phyloP scores from a whole-genome alignment of 2,888 invertebrate species.

The Isotomurus palustris region DNA sequence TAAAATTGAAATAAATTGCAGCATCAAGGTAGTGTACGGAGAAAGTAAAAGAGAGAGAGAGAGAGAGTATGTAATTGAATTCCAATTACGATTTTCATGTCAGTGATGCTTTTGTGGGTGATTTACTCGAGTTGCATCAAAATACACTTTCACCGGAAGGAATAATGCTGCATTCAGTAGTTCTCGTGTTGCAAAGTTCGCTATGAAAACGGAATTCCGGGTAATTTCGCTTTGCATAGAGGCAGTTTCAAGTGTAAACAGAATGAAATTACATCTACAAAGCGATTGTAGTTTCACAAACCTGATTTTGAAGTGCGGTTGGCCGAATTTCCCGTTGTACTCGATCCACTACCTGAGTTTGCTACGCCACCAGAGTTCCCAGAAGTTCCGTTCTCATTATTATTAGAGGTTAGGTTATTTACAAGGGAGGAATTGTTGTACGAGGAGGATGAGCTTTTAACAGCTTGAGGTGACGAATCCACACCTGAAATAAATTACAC shows the following conservation, averaged over 20 bases:
- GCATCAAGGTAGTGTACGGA: no score
- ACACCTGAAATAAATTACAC: slow-evolving; percentile 43
- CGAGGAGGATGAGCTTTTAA: slow-evolving; percentile 42
- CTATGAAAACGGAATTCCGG: slow-evolving; percentile 2
- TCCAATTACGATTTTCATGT: no score
- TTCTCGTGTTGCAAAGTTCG: background rate
- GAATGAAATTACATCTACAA: background rate
- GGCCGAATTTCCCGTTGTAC: slow-evolving; percentile 20
- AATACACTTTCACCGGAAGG: no score
- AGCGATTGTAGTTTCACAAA: background rate
- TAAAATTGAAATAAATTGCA: no score
- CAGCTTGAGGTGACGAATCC: slow-evolving; percentile 39
- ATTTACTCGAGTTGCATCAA: no score
- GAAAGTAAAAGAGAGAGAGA: no score
- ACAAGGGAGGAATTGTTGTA: slow-evolving; percentile 35
- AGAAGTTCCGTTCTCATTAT: background rate
- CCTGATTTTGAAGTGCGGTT: slow-evolving; percentile 15
- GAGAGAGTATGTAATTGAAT: no score
- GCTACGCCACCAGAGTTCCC: slow-evolving; percentile 5
- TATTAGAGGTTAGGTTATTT: slow-evolving; percentile 28
- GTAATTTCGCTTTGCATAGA: no score
- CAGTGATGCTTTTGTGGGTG: no score
- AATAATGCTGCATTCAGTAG: no score
- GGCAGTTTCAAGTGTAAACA: background rate
- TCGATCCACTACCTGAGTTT: slow-evolving; percentile 15